These are phyloP conservation scores for Neoascia interrupta DNA, from an alignment of 2,888 invertebrate genomes.

Conservation along the genomic window DNA sequence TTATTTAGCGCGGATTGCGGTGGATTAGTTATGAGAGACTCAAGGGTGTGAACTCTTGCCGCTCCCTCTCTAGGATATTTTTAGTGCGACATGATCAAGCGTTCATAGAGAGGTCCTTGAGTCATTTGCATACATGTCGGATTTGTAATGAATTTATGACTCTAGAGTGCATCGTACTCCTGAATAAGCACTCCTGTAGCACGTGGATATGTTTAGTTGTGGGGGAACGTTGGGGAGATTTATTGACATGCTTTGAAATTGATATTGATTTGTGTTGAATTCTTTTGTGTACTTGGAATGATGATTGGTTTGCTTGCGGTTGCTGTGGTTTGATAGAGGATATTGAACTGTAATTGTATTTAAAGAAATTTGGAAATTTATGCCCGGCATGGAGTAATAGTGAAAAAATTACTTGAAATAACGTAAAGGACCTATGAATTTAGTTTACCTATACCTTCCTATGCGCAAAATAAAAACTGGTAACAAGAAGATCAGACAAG, in stretches of 20 bases:
- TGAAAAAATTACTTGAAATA: no score
- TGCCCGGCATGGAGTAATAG: no score
- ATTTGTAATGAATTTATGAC: slow-evolving; percentile 48
- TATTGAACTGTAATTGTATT: no score
- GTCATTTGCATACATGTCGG: slow-evolving; percentile 56
- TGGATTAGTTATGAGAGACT: slow-evolving; percentile 12
- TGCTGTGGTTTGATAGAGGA: no score
- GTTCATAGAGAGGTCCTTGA: slow-evolving; percentile 58
- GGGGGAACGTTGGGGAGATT: slow-evolving; percentile 33
- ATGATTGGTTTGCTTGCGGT: no score
- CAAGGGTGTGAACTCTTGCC: not conserved
- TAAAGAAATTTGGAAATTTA: no score
- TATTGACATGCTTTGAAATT: slow-evolving; percentile 45
- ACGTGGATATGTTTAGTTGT: slow-evolving; percentile 22
- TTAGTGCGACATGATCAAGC: slow-evolving; percentile 43
- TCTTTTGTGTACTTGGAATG: no score
- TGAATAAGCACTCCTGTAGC: not conserved
- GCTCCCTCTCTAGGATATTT: slow-evolving; percentile 39
- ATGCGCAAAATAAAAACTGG: no score
- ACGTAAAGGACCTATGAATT: no score
- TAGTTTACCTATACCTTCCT: no score
- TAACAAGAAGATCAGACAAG: no score
- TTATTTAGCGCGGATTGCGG: slow-evolving; percentile 35
- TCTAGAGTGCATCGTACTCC: not conserved
- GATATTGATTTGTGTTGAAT: slow-evolving; percentile 38